A percentile compares a stretch with the other conserved stretches of the same genome.
Evolutionary conservation across 2,113 vertebrate genomes (phyloP).

Genomic region (Triplophysa rosa): DNA sequence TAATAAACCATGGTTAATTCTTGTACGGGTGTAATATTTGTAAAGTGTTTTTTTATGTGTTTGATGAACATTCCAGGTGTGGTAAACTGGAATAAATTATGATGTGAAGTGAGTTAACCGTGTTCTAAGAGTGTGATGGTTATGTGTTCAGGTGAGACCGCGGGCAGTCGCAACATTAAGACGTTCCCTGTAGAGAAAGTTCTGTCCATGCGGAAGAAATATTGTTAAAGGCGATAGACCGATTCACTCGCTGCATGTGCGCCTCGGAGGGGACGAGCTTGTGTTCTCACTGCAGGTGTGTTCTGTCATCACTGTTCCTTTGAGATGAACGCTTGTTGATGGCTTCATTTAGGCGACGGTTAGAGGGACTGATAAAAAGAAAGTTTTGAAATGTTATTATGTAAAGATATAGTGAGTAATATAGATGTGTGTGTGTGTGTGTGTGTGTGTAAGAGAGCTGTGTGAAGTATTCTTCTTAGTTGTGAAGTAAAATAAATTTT

Average conservation of each 20-base stretch:
- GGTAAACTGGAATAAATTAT: background rate
- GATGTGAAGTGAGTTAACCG: background rate
- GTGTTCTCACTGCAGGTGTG: background rate
- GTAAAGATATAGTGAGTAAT: background rate
- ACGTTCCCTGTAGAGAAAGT: background rate
- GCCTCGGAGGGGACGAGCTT: background rate
- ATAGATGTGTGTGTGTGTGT: too few species aligned
- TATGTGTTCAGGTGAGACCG: slow-evolving; percentile 3
- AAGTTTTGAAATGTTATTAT: too few species aligned
- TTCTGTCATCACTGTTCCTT: background rate
- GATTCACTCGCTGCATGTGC: background rate
- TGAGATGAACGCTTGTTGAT: background rate
- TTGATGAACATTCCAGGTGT: too few species aligned
- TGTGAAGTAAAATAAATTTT: too few species aligned
- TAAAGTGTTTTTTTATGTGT: too few species aligned
- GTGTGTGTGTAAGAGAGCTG: too few species aligned
- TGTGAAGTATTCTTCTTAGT: too few species aligned
- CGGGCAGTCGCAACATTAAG: slow-evolving; percentile 26
- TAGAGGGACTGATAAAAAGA: background rate
- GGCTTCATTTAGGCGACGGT: background rate
- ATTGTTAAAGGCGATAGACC: background rate
- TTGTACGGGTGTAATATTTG: too few species aligned
- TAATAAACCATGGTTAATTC: too few species aligned
- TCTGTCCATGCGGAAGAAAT: background rate
- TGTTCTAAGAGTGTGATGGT: slow-evolving; percentile 4